Conservation (phyloP, 2,113 vertebrate genomes). For the Poicephalus meyeri region DNA sequence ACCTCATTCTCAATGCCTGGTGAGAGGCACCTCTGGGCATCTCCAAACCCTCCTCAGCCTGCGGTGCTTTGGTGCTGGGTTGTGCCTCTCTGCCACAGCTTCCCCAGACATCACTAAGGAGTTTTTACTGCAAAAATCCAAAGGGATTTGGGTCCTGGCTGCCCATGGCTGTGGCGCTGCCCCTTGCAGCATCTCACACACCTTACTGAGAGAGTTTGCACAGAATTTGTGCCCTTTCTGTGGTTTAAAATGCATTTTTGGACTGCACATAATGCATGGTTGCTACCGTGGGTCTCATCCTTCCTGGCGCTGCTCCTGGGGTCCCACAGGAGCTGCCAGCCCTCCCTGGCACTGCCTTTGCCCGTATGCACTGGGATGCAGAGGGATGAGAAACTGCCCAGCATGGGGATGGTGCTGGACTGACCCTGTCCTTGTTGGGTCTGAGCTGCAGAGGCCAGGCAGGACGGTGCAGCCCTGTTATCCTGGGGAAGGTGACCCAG, state of each 20-base stretch:
- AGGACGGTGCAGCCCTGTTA: not conserved
- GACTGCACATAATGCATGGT: rapidly evolving
- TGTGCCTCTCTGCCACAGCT: not conserved
- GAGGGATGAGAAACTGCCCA: not conserved
- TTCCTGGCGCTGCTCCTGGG: not conserved
- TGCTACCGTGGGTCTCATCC: rapidly evolving
- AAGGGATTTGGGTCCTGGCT: not conserved
- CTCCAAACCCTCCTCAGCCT: not conserved
- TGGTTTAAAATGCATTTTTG: not conserved
- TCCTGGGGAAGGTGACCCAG: not conserved
- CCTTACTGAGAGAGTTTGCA: rapidly evolving
- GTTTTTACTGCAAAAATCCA: not conserved
- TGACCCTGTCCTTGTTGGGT: rapidly evolving
- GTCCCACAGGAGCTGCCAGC: not conserved
- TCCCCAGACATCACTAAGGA: rapidly evolving
- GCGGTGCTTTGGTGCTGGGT: rapidly evolving
- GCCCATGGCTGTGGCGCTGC: rapidly evolving
- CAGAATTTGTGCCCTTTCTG: not conserved
- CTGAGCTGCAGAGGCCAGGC: not conserved
- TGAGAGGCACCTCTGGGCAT: rapidly evolving
- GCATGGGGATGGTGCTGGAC: not conserved
- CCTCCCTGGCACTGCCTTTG: not conserved
- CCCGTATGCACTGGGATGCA: not conserved
- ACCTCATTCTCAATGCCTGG: rapidly evolving
- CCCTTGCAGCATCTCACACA: rapidly evolving